Base-by-base conservation (phyloP, 2,113 vertebrate genomes). In the Lycocorax pyrrhopterus region DNA sequence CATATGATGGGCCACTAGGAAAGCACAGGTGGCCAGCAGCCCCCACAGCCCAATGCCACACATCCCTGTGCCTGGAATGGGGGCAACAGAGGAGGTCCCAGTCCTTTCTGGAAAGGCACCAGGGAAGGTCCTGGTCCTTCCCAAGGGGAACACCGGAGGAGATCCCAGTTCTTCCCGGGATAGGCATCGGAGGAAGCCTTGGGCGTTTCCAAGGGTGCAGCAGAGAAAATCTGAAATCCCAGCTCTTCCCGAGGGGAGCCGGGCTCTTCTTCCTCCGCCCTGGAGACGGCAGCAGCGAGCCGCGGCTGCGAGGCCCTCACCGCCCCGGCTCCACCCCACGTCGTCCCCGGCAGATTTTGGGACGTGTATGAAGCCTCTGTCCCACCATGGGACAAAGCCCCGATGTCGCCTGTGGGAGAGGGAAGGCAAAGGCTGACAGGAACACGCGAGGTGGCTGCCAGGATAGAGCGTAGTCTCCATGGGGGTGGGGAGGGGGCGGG, bases 271-370 rank as follows among this genome's bases (percentile, higher is more conserved):
- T 7, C 46, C 49, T 85, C 41, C 64, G 7, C 25, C 94, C 96
- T 52, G 89, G 20, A 88, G 96, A 56, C 58, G 94, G 96, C 96
- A 96, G 93, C 91, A 92, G 68, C 29, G 96, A 93, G 93, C 68
- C 27, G 25, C 44, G 44, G 39, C 47, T 25, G 82, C 53, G 8
- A 39, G 8, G 9, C 26, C 49, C 5, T 18, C 16, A 3, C 10
- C 4, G 19, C 23, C 21, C 49, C 23, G 19, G 21, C 15, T 16
- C 12, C 62, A 6, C 26, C 13, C 6, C 39, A 1, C 9, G 29
- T 14, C 16, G 4, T 10, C 5, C 35, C 29, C 4, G 3, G 29
- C 2, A 2, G 35, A 43, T 47, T 51, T 26, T 10, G 52, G 33
- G 43, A 12, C 1, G 1, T 0, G 13, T 8, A 33, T 23, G 73